Evolutionary conservation across 2,888 invertebrate genomes (phyloP).

Genomic region (Epistrophe eligans): DNA sequence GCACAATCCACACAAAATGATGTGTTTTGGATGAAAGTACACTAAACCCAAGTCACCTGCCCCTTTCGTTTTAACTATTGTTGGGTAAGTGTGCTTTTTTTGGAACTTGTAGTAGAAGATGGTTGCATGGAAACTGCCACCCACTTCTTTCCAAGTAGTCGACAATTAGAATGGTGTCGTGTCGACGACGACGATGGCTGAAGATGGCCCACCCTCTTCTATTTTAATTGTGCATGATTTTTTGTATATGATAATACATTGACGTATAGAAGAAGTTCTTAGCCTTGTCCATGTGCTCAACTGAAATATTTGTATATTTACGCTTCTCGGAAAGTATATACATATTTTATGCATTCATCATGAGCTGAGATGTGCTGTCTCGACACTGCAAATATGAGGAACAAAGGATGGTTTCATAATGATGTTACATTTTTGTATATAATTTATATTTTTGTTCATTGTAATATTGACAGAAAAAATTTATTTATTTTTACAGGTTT

Average conservation of each 20-base stretch:
- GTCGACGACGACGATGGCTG: constrained; percentile 29
- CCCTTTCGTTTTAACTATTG: constrained; percentile 20
- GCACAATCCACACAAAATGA: constrained; percentile 15
- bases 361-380: constrained; percentile 32
- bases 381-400: constrained; percentile 40
- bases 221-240: constrained; percentile 20
- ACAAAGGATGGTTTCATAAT: constrained; percentile 5
- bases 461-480: background rate
- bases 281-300: constrained; percentile 32
- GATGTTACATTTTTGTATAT: constrained; percentile 6
- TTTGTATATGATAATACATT: constrained; percentile 27
- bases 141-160: constrained; percentile 20
- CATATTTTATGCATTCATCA: constrained; percentile 41
- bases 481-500: constrained; percentile 86
- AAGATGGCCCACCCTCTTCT: constrained; percentile 30
- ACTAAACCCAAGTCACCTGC: constrained; percentile 46
- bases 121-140: background rate
- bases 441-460: background rate
- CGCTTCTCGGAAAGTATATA: constrained; percentile 3
- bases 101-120: constrained; percentile 36
- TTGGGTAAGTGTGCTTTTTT: constrained; percentile 34
- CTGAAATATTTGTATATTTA: constrained; percentile 37
- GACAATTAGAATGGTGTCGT: constrained; percentile 54
- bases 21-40: constrained; percentile 24
- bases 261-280: constrained; percentile 43